Evolutionary conservation across 2,113 vertebrate genomes (phyloP).

Genomic region (Pomatostomus ruficeps): DNA sequence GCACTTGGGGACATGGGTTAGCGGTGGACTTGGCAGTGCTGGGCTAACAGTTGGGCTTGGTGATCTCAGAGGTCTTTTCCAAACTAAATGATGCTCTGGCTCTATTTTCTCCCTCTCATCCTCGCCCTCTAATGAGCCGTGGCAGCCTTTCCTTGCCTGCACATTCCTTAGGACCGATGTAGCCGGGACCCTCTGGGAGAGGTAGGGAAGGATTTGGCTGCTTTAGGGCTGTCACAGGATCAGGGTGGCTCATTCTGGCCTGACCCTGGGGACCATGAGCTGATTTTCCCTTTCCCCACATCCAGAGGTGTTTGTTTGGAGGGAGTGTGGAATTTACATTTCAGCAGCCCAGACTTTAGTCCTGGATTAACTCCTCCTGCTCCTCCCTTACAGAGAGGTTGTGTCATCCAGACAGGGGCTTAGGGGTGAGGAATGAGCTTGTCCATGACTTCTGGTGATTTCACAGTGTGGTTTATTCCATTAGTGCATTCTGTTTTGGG

Average conservation of each 20-base stretch:
- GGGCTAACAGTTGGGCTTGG: background rate
- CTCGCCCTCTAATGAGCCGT: background rate
- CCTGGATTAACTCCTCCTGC: background rate
- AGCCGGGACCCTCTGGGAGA: background rate
- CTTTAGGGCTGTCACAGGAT: background rate
- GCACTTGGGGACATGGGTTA: background rate
- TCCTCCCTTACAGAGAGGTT: background rate
- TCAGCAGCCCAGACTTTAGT: background rate
- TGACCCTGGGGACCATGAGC: background rate
- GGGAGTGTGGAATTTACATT: background rate
- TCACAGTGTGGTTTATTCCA: background rate
- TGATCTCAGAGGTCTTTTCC: background rate
- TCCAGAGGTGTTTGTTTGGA: background rate
- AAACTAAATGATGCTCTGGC: background rate
- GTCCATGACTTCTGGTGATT: background rate
- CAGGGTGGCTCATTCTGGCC: background rate
- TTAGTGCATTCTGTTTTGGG: background rate
- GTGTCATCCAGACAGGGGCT: background rate
- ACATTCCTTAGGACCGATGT: background rate
- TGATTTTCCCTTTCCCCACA: background rate
- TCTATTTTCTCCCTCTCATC: conserved; percentile 17
- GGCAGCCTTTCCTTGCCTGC: background rate
- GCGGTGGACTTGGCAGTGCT: background rate
- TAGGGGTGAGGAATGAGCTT: background rate
- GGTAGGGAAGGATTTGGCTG: background rate